Base-by-base conservation (phyloP, 2,113 vertebrate species). In the Octodon degus region DNA sequence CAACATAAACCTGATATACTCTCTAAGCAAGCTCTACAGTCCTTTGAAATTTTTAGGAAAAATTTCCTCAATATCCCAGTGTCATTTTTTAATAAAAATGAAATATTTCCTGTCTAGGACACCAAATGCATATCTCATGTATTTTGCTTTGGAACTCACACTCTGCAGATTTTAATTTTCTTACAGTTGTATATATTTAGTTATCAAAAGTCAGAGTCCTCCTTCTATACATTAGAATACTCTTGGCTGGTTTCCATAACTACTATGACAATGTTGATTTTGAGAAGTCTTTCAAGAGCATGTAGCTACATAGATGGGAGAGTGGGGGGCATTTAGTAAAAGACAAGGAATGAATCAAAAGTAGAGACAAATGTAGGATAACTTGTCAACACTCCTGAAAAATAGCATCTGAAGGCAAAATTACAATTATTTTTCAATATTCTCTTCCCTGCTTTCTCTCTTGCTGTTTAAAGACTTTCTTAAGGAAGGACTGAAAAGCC, bases 371-470 rank as follows among this genome's bases (percentile, higher is more conserved):
- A 85, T 47, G 67, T 72, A 43, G 32, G 14, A 53, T 82, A 67
- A 55, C 86, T 88, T 65, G 82, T 89, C 34, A 85, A 12, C 3
- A 40, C 34, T 90, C 9, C 27, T 91, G 10, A 40, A 86, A 93
- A 90, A 91, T 90, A 16, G 9, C 9, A 95, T 90, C 77, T 82
- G 25, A 92, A 81, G 43, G 83, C n/a, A 96, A 72, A 88, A 88
- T 62, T 7, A 47, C 0, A 34, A 50, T 90, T 82, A 94, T 81
- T 72, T 90, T 90, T 47, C 65, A 30, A 20, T 50, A 2, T 32
- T 30, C 14, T 81, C 58, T 82, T 20, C 7, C 34, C 53, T 63
- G 20, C 16, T 72, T 96, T 16, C 5, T 5, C 2, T 77, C 67
- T 27, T 37, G 30, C 20, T 53, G 37, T 25, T 65, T 32, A 93